These are phyloP conservation scores for Adelges cooleyi DNA, from an alignment of 1,140 invertebrate genomes.

Conservation along the genomic window DNA sequence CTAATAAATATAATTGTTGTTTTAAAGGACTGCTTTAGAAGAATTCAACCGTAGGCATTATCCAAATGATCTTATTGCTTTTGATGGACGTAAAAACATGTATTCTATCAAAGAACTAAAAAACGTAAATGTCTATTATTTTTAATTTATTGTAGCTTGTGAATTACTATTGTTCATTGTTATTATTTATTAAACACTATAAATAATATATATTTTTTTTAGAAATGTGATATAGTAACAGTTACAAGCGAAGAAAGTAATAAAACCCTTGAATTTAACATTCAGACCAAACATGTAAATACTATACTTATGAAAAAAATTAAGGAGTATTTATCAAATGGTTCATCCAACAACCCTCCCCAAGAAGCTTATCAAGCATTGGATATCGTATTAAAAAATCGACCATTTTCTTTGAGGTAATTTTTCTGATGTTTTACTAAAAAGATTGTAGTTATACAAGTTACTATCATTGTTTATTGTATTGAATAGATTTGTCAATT, in stretches of 20 bases:
- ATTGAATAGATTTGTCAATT: not conserved
- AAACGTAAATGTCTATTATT: slow-evolving; percentile 24
- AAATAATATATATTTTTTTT: not conserved
- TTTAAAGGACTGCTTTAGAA: slow-evolving; percentile 35
- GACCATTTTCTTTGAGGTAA: slow-evolving; percentile 32
- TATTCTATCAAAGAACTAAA: slow-evolving; percentile 41
- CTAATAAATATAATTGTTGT: not conserved
- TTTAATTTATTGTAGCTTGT: not conserved
- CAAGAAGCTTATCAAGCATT: slow-evolving; percentile 61
- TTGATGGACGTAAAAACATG: slow-evolving; percentile 58
- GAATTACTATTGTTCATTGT: too few relatives aligned
- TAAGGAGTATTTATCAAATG: slow-evolving; percentile 40
- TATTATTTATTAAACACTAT: not conserved
- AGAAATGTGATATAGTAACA: slow-evolving; percentile 30
- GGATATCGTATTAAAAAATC: slow-evolving; percentile 67
- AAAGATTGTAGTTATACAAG: slow-evolving; percentile 17
- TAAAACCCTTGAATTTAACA: slow-evolving; percentile 42
- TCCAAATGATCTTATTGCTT: slow-evolving; percentile 44
- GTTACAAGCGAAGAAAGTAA: slow-evolving; percentile 38
- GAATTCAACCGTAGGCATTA: slow-evolving; percentile 35
- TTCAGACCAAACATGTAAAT: slow-evolving; percentile 47
- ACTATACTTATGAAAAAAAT: slow-evolving; percentile 40
- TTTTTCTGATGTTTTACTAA: slow-evolving; percentile 5
- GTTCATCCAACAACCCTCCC: slow-evolving; percentile 41
- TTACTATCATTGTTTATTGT: slow-evolving; percentile 37